Evolutionary conservation across 2,888 invertebrate species (phyloP).

Genomic region (Pristionchus japonicus): DNA sequence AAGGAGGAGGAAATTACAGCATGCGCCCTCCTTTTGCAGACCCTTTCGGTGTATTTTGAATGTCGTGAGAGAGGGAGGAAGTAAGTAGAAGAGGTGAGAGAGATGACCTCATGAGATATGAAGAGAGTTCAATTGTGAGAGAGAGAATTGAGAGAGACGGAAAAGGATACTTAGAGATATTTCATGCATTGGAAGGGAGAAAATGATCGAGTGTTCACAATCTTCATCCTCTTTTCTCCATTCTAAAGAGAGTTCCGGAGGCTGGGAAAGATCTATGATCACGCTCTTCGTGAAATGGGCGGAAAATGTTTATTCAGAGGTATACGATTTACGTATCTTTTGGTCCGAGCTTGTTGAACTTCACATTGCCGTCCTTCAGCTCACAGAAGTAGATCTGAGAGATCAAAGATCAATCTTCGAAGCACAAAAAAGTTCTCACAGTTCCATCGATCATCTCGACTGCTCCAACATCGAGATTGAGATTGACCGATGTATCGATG

Average conservation of each 20-base stretch:
- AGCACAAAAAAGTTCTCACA: background rate
- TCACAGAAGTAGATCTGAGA: background rate
- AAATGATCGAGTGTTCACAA: background rate
- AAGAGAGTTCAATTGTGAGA: background rate
- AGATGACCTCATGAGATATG: background rate
- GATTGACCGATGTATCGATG: background rate
- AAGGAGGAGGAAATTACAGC: background rate
- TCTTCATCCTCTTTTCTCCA: background rate
- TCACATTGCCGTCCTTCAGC: background rate
- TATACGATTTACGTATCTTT: background rate
- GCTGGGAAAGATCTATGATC: background rate
- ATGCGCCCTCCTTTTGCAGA: background rate
- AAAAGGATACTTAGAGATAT: background rate
- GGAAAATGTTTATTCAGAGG: background rate
- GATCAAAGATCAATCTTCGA: background rate
- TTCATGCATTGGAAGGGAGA: background rate
- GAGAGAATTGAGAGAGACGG: background rate
- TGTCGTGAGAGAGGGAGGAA: background rate
- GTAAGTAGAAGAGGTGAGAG: background rate
- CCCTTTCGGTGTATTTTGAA: background rate
- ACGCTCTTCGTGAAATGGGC: background rate
- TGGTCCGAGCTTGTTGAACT: background rate
- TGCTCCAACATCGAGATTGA: background rate
- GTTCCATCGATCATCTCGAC: background rate
- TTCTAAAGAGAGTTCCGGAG: background rate